Evolutionary conservation across 2,888 invertebrate genomes (phyloP).

Genomic region (Metacarcinus magister): DNA sequence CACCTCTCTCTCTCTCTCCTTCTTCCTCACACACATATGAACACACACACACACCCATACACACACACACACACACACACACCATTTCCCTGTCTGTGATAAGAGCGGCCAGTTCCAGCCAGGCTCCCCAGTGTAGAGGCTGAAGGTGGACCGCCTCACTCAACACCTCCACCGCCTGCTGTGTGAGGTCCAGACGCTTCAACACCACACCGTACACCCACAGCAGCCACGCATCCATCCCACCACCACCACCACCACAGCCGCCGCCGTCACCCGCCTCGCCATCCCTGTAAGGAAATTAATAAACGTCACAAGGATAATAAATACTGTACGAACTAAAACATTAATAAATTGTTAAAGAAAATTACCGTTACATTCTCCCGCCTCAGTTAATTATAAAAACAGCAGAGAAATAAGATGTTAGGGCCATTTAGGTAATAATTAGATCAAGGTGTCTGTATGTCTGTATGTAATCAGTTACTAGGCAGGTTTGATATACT

Average conservation of each 20-base stretch:
- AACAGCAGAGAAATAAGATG: too few species aligned
- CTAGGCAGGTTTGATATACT: too few species aligned
- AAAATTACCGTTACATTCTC: too few species aligned
- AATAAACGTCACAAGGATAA: too few species aligned
- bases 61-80: background rate
- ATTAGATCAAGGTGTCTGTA: too few species aligned
- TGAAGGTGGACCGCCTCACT: slow-evolving; percentile 90
- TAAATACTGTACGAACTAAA: too few species aligned
- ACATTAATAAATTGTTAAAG: too few species aligned
- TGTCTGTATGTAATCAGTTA: too few species aligned
- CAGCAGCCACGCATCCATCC: slow-evolving; percentile 93
- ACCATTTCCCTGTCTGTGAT: slow-evolving; percentile 92
- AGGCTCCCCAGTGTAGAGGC: slow-evolving; percentile 97
- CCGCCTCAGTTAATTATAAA: too few species aligned
- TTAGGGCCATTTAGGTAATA: too few species aligned
- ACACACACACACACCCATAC: too few species aligned
- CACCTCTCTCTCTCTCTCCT: background rate
- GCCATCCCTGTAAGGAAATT: background rate
- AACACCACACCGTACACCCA: slow-evolving; percentile 96
- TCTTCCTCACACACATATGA: background rate
- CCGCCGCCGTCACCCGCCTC: background rate
- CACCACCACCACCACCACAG: slow-evolving; percentile 84
- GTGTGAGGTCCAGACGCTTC: slow-evolving; percentile 92
- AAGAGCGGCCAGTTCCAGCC: slow-evolving; percentile 95
- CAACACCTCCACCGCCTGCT: slow-evolving; percentile 91